Base-by-base conservation (phyloP, 2,888 invertebrate species). In the Lasioglossum oenotherae region DNA sequence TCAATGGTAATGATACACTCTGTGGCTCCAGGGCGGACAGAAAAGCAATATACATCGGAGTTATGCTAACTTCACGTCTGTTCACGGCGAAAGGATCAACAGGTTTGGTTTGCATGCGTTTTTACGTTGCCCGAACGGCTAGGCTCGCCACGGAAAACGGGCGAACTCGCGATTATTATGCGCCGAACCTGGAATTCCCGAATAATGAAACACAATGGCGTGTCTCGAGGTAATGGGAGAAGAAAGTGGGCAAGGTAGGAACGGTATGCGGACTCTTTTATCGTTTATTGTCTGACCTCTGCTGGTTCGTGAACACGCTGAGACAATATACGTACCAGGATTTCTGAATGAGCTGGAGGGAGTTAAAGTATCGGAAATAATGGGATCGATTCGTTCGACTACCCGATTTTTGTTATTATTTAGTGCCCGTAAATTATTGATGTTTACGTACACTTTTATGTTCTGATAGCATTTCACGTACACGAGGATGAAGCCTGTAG, bases 1-100 rank as follows among this genome's bases (percentile, higher is more conserved):
- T 46, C 5, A 53, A 4, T 12, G 23, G 12, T 57, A 57, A 57
- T 57, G 53, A 57, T 57, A 57, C 8, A 8, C n/a, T 57, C n/a
- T 0, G 10, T 57, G 53, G 84, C 80, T 85, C 69, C 82, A 67
- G 76, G 74, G 80, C 84, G 81, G 82, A 75, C 86, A 75, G 71
- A 78, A 80, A 82, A 88, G 91, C 91, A 92, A 92, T 90, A 91
- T 92, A 91, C 46, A 16, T 92, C 88, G 88, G 82, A 92, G 91
- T 93, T 93, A 93, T 93, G 93, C 91, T 93, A 93, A 93, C 93
- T 93, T 92, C 91, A 92, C 90, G 90, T 89, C 86, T 86, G 87
- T 82, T 77, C 85, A 75, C 23, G 90, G 87, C 87, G 71, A 83
- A 81, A 87, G 85, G 90, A 74, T 84, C 74, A 73, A 77, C 82